Conservation (phyloP, 2,113 vertebrate genomes). For the Cryptoleucopteryx plumbea region DNA sequence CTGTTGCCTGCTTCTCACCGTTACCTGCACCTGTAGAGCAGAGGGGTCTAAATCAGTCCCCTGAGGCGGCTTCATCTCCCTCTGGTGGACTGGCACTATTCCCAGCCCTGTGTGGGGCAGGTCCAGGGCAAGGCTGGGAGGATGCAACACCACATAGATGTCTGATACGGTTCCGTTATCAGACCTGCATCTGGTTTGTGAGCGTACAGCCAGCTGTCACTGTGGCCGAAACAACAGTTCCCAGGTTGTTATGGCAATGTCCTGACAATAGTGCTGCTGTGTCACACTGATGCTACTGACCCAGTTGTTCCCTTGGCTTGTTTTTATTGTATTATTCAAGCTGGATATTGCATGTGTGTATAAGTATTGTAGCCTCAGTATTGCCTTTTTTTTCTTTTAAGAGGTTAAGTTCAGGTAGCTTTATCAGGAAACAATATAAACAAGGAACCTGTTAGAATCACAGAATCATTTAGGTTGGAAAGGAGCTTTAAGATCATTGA, state of each 20-base stretch:
- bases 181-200: background rate
- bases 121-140: background rate
- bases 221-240: background rate
- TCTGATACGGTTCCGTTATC: fast-evolving
- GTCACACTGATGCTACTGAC: background rate
- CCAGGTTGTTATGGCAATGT: background rate
- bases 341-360: fast-evolving
- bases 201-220: background rate
- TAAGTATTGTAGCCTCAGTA: background rate
- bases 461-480: background rate
- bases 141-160: background rate
- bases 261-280: background rate
- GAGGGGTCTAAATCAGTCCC: background rate
- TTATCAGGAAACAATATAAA: background rate
- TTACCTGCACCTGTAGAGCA: background rate
- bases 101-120: background rate
- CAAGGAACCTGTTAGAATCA: background rate
- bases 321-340: background rate
- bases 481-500: background rate
- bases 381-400: background rate
- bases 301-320: background rate
- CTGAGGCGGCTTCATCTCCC: background rate
- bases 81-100: background rate
- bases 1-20: background rate
- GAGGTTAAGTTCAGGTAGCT: background rate